Percentiles rank a stretch among this genome's conserved stretches.
These are phyloP conservation scores for Eulimnadia texana DNA, from an alignment of 1,140 invertebrate genomes.

Conservation along the genomic window DNA sequence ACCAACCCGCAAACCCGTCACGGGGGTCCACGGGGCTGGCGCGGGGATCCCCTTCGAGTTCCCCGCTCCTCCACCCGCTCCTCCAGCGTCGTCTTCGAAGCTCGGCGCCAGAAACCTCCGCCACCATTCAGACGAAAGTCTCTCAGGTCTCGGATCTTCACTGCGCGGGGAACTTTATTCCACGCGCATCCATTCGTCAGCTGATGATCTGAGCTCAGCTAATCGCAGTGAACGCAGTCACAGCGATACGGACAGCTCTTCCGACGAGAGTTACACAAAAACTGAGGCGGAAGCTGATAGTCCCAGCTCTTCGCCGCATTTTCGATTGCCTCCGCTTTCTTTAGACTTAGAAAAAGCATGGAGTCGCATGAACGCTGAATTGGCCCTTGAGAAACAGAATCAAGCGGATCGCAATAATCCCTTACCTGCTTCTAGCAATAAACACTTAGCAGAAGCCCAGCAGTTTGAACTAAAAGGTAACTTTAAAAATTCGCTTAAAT, in stretches of 20 bases:
- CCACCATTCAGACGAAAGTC: slow-evolving; percentile 18
- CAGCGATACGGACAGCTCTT: slow-evolving; percentile 55
- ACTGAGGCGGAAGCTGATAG: slow-evolving; percentile 40
- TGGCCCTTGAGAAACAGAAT: background rate
- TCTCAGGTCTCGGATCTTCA: slow-evolving; percentile 1
- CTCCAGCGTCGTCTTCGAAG: background rate
- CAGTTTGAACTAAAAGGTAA: slow-evolving; percentile 8
- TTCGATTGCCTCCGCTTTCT: slow-evolving; percentile 29
- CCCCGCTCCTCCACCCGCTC: slow-evolving; percentile 9
- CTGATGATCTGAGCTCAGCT: slow-evolving; percentile 59
- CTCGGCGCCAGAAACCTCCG: too few species aligned
- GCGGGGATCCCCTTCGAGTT: background rate
- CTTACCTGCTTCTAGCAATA: background rate
- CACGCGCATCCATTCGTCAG: slow-evolving; percentile 46
- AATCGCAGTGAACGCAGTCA: slow-evolving; percentile 33
- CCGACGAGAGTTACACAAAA: slow-evolving; percentile 57
- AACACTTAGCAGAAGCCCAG: background rate
- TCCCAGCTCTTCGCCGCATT: slow-evolving; percentile 42
- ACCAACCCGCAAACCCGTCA: background rate
- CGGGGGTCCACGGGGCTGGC: background rate
- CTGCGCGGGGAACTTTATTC: slow-evolving; percentile 20
- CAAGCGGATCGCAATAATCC: background rate
- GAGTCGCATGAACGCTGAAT: slow-evolving; percentile 12
- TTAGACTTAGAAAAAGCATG: slow-evolving; percentile 13
- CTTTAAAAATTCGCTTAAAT: too few species aligned